Evolutionary conservation across 2,797 vertebrate species (phyloP), one percentile per base, ranked within the genome.

Genomic region (Poecilia gillii): DNA sequence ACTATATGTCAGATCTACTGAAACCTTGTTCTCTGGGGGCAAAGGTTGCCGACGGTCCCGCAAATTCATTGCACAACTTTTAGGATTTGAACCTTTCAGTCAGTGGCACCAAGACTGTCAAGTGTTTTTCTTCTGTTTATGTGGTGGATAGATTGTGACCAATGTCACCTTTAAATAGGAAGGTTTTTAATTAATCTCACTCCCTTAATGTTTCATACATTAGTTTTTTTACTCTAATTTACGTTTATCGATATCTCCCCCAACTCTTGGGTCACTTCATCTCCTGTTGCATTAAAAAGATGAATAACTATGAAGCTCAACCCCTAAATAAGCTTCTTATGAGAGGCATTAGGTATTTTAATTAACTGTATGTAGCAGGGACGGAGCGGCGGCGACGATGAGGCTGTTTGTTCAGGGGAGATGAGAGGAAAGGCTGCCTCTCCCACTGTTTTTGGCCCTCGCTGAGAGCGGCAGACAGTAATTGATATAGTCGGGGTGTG

Each of bases 401-500:
- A 59, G 74, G 75, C 82, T 87, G 83, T 91, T 88, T 88, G 88
- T 79, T 85, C 74, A 85, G 78, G 51, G 66, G 41, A 80, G 88
- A 91, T 93, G 85, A 92, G 90, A 89, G 76, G 75, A 81, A 87
- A 87, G 74, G 85, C 83, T 88, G 87, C 76, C 81, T 90, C 76
- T 90, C 85, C 80, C 70, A 66, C 81, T 88, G 88, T 84, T 84
- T 87, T 88, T 90, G 89, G 85, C 86, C 81, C 74, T 76, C 4
- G 11, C 83, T 76, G 86, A 89, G 87, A 87, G 88, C 91, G 83
- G 73, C 77, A 81, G 81, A 76, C 76, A 4, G 85, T 94, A 93
- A 94, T 94, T 94, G 89, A 89, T 89, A 91, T 83, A 89, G 89
- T 93, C 88, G 87, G 88, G 86, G 84, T 89, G 89, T 92, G 90